Conservation (phyloP, 1,140 invertebrate genomes). For the Subanguina moxae region DNA sequence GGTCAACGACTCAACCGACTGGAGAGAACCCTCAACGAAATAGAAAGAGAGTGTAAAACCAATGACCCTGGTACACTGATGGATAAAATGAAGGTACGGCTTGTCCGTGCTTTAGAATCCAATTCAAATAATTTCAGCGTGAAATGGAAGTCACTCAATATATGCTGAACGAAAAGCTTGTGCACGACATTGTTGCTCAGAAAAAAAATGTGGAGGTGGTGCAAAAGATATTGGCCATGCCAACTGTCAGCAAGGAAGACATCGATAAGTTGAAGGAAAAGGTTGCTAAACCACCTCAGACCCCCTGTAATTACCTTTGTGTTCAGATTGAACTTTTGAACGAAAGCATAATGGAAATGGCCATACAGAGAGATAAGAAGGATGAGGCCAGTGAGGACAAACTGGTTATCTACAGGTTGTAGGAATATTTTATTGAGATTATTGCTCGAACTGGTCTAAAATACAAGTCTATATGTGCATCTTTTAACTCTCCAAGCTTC, state of each 20-base stretch:
- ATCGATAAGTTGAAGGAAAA: constrained; percentile 36
- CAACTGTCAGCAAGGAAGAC: constrained; percentile 31
- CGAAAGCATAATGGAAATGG: constrained; percentile 42
- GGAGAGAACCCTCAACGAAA: constrained; percentile 25
- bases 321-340: constrained; percentile 43
- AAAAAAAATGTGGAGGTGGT: constrained; percentile 38
- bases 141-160: constrained; percentile 42
- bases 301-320: not conserved
- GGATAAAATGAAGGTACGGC: constrained; percentile 37
- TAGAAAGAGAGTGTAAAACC: constrained; percentile 33
- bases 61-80: constrained; percentile 32
- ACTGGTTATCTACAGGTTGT: constrained; percentile 33
- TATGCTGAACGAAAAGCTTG: constrained; percentile 40
- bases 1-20: constrained; percentile 38
- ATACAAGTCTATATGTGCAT: too few relatives aligned
- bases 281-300: not conserved
- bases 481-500: too few relatives aligned
- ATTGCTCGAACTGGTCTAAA: too few relatives aligned
- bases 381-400: constrained; percentile 44
- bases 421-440: too few relatives aligned
- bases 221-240: constrained; percentile 40
- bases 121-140: constrained; percentile 25
- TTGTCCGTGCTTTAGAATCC: constrained; percentile 15
- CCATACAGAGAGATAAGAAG: constrained; percentile 34
- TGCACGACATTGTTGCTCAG: constrained; percentile 27